Percentiles rank a stretch among this genome's conserved stretches.
Conservation (phyloP, 1,140 invertebrate genomes). For the Dryas iulia region DNA sequence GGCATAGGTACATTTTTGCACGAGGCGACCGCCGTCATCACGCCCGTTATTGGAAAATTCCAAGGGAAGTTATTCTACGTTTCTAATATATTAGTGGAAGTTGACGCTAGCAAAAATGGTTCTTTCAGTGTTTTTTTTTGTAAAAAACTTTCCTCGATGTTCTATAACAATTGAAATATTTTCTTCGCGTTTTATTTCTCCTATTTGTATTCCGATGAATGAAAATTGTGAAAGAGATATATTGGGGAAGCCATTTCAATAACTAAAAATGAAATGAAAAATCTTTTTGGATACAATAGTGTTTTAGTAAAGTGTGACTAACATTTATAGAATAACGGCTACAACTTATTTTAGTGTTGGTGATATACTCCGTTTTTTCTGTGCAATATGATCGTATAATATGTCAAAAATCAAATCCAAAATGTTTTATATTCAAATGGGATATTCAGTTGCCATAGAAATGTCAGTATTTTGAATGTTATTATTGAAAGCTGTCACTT, state of each 20-base stretch:
- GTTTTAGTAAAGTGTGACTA: no score
- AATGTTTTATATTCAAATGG: no score
- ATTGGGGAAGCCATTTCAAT: not conserved
- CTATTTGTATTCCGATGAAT: not conserved
- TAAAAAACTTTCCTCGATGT: not conserved
- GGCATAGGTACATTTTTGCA: conserved; percentile 29
- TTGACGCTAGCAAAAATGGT: conserved; percentile 11
- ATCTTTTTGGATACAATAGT: no score
- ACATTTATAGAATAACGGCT: no score
- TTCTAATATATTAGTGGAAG: conserved; percentile 26
- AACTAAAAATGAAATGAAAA: not conserved
- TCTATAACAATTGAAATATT: not conserved
- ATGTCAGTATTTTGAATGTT: no score
- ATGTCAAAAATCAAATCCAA: no score
- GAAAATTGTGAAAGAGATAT: not conserved
- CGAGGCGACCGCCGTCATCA: conserved; percentile 37
- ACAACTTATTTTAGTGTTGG: no score
- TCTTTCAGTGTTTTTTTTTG: not conserved
- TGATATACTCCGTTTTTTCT: no score
- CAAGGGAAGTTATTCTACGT: conserved; percentile 37
- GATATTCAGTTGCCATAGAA: no score
- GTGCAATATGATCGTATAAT: no score
- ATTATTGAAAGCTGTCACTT: no score
- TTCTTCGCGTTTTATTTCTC: not conserved
- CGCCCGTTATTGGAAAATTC: conserved; percentile 46